These are phyloP conservation scores for Drosophila neocordata DNA, from an alignment of 1,140 invertebrate species.

Conservation along the genomic window DNA sequence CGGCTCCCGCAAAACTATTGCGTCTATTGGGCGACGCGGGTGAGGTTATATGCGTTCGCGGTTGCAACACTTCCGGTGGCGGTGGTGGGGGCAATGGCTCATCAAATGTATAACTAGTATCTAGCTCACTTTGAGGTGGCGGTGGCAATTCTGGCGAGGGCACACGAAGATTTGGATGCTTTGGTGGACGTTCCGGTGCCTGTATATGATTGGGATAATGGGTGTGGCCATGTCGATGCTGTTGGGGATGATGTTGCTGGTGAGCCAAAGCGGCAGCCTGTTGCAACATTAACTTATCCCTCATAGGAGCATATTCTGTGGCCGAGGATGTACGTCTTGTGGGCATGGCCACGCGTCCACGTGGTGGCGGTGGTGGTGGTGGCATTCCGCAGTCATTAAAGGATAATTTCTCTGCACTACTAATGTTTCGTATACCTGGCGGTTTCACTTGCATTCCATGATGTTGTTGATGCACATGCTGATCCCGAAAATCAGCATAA, in stretches of 20 bases:
- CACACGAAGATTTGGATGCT: constrained; percentile 88
- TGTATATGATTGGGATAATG: constrained; percentile 48
- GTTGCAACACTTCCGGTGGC: constrained; percentile 84
- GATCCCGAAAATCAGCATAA: constrained; percentile 84
- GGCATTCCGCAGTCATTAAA: constrained; percentile 82
- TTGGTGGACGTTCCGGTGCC: constrained; percentile 88
- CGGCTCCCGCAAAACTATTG: constrained; percentile 80
- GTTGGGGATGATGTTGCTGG: constrained; percentile 78
- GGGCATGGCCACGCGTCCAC: constrained; percentile 70
- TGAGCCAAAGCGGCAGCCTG: constrained; percentile 74
- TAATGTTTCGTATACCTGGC: constrained; percentile 70
- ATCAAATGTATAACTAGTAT: constrained; percentile 85
- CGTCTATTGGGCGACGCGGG: constrained; percentile 70
- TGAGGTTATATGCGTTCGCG: constrained; percentile 53
- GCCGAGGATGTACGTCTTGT: constrained; percentile 76
- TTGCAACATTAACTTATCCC: constrained; percentile 73
- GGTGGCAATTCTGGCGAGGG: constrained; percentile 89
- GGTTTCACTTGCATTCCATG: constrained; percentile 41
- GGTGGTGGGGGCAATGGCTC: constrained; percentile 90
- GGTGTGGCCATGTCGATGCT: constrained; percentile 46
- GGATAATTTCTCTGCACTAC: constrained; percentile 72
- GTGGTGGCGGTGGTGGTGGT: constrained; percentile 80
- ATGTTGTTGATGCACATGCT: constrained; percentile 33
- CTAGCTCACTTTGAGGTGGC: constrained; percentile 87
- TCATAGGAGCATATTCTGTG: constrained; percentile 75